Evolutionary conservation across 2,888 invertebrate genomes (phyloP).

Genomic region (Hofmannophila pseudospretella): DNA sequence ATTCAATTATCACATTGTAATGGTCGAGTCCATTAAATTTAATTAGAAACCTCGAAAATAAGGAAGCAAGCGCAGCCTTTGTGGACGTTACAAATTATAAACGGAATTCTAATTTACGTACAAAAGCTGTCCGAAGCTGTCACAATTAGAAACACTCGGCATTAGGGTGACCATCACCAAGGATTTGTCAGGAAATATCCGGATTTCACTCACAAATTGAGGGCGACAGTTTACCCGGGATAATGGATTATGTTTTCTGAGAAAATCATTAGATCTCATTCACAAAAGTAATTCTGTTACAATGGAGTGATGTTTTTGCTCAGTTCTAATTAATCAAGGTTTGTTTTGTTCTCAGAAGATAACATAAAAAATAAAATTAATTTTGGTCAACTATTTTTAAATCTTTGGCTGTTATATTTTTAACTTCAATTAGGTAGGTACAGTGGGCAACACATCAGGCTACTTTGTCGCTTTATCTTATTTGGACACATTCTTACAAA

Average conservation of each 20-base stretch:
- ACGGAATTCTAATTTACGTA: slow-evolving; percentile 8
- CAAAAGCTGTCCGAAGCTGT: slow-evolving; percentile 4
- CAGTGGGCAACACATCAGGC: too few relatives aligned
- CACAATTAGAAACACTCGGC: slow-evolving; percentile 6
- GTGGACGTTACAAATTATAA: slow-evolving; percentile 8
- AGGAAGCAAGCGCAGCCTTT: slow-evolving; percentile 4
- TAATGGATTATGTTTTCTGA: too few relatives aligned
- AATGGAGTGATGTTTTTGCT: too few relatives aligned
- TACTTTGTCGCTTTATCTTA: too few relatives aligned
- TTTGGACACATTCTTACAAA: too few relatives aligned
- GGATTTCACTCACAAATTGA: background rate
- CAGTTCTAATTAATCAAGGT: too few relatives aligned
- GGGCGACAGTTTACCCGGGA: too few relatives aligned
- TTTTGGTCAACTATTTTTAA: too few relatives aligned
- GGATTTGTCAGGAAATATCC: background rate
- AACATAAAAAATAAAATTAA: too few relatives aligned
- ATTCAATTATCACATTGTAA: background rate
- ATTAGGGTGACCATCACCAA: background rate
- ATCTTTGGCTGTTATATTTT: too few relatives aligned
- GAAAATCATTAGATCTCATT: background rate
- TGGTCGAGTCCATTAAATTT: slow-evolving; percentile 5
- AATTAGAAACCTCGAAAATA: slow-evolving; percentile 5
- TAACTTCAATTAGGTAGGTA: too few relatives aligned
- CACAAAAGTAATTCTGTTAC: background rate
- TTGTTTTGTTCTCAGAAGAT: too few relatives aligned